Conservation (phyloP, 2,888 invertebrate species). For the Acleris literana region DNA sequence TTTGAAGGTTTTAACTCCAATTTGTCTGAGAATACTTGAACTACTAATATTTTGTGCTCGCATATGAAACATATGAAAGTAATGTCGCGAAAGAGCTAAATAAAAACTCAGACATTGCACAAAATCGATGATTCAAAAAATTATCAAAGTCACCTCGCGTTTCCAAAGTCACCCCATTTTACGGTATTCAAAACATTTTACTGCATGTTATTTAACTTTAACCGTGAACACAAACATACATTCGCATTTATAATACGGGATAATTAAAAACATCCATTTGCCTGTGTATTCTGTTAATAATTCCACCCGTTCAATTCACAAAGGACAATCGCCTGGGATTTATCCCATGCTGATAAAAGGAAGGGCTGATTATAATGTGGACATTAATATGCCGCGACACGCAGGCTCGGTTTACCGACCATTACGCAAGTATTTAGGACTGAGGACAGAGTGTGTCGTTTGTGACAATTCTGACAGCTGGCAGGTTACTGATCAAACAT, state of each 20-base stretch:
- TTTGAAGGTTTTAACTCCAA: too few relatives aligned
- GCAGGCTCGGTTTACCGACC: constrained; percentile 7
- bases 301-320: constrained; percentile 6
- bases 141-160: too few relatives aligned
- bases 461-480: neutral
- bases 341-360: constrained; percentile 17
- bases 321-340: constrained; percentile 14
- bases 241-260: too few relatives aligned
- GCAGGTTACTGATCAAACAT: neutral
- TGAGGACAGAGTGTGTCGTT: neutral
- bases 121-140: too few relatives aligned
- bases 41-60: too few relatives aligned
- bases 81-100: too few relatives aligned
- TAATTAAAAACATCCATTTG: neutral
- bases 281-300: neutral
- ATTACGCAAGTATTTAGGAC: constrained; percentile 14
- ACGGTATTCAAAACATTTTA: too few relatives aligned
- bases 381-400: constrained; percentile 30
- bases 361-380: constrained; percentile 26
- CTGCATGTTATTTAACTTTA: too few relatives aligned
- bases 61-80: too few relatives aligned
- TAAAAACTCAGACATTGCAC: too few relatives aligned
- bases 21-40: too few relatives aligned
- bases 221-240: neutral
- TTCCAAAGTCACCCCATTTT: too few relatives aligned